These are phyloP conservation scores for Heliconius nattereri DNA, from an alignment of 1,140 invertebrate genomes.

Conservation along the genomic window DNA sequence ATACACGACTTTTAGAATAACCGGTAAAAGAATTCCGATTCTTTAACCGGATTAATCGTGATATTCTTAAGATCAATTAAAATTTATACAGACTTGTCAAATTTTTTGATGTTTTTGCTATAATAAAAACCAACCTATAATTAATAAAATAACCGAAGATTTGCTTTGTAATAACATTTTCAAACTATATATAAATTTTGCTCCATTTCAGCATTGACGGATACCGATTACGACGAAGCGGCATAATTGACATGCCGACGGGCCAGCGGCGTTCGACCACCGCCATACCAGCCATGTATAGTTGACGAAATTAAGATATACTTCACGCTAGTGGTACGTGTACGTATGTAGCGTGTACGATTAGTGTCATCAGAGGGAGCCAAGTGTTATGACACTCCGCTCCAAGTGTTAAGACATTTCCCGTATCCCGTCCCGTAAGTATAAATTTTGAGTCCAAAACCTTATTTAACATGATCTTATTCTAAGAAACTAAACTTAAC, in stretches of 20 bases:
- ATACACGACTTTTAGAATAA: too few relatives aligned
- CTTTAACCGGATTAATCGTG: too few relatives aligned
- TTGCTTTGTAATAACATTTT: neutral
- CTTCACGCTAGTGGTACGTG: neutral
- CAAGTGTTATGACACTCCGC: too few relatives aligned
- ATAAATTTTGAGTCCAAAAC: too few relatives aligned
- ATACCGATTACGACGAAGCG: neutral
- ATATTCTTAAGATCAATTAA: too few relatives aligned
- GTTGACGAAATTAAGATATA: constrained; percentile 3
- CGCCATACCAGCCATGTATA: neutral
- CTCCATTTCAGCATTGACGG: neutral
- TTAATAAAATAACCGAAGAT: neutral
- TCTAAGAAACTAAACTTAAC: neutral
- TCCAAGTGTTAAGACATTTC: too few relatives aligned
- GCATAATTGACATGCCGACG: constrained; percentile 1
- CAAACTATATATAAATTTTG: neutral
- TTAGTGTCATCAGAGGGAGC: neutral
- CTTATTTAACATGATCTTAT: too few relatives aligned
- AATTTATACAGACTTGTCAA: too few relatives aligned
- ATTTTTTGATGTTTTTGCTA: too few relatives aligned
- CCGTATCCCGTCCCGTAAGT: too few relatives aligned
- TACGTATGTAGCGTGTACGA: neutral
- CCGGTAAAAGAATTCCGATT: too few relatives aligned
- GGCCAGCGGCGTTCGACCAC: neutral
- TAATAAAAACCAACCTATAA: neutral